A percentile compares a stretch with the other conserved stretches of the same genome.
Evolutionary conservation across 2,113 vertebrate species (phyloP).

Genomic region (Nothocercus julius): DNA sequence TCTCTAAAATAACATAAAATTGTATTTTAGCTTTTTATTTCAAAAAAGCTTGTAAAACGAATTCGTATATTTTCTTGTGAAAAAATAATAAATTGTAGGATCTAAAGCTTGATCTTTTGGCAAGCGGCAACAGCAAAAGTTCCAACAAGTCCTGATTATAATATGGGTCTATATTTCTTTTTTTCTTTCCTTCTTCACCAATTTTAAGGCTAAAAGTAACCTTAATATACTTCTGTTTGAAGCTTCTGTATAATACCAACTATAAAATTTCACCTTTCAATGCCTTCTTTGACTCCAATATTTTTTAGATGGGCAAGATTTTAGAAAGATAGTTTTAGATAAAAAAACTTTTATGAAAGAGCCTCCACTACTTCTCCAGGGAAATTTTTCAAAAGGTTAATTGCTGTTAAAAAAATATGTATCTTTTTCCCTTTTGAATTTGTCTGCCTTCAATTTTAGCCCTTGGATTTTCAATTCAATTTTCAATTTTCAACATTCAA

Average conservation of each 20-base stretch:
- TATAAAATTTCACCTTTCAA: slow-evolving; percentile 62
- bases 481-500: not conserved
- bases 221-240: slow-evolving; percentile 44
- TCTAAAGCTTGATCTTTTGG: not conserved
- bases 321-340: slow-evolving; percentile 21
- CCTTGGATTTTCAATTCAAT: slow-evolving; percentile 1
- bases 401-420: not conserved
- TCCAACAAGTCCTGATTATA: not conserved
- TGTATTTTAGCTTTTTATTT: not conserved
- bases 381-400: slow-evolving; percentile 53
- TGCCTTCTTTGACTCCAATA: slow-evolving; percentile 33
- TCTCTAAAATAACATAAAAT: not conserved
- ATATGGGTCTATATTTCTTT: accelerated
- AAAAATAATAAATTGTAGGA: not conserved
- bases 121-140: not conserved
- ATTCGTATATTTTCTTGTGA: not conserved
- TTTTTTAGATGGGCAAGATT: slow-evolving; percentile 49
- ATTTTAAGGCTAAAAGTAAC: slow-evolving; percentile 13
- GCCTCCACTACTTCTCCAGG: slow-evolving; percentile 1
- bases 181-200: not conserved
- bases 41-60: not conserved
- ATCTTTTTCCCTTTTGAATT: not conserved
- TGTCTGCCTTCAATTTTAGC: slow-evolving; percentile 4
- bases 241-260: not conserved
- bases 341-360: slow-evolving; percentile 40